Evolutionary conservation across 1,140 invertebrate species (phyloP).

Genomic region (Drosophila elegans): DNA sequence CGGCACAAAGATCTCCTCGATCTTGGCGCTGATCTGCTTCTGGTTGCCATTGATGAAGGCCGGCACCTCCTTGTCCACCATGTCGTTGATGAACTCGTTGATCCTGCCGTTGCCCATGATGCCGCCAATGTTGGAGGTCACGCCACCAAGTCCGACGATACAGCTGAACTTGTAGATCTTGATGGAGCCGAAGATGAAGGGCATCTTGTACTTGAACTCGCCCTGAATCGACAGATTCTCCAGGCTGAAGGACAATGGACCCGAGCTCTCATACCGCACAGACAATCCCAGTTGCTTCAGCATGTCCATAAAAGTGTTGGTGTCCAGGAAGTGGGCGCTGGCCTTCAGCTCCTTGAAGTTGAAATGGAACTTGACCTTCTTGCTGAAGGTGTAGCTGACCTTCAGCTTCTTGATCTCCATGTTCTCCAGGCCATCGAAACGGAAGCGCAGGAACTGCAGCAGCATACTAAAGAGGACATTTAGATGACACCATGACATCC

Average conservation of each 20-base stretch:
- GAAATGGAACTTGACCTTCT: constrained; percentile 76
- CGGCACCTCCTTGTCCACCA: constrained; percentile 68
- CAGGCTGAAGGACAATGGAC: constrained; percentile 65
- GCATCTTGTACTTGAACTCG: constrained; percentile 84
- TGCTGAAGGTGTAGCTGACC: constrained; percentile 79
- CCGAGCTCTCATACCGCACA: constrained; percentile 72
- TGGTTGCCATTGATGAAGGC: constrained; percentile 73
- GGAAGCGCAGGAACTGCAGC: constrained; percentile 77
- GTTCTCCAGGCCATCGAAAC: constrained; percentile 74
- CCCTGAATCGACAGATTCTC: constrained; percentile 70
- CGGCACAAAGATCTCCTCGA: constrained; percentile 64
- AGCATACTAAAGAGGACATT: constrained; percentile 30
- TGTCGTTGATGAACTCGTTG: constrained; percentile 72
- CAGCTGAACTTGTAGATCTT: constrained; percentile 79
- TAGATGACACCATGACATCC: background rate
- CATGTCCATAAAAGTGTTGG: constrained; percentile 67
- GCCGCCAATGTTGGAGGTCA: constrained; percentile 73
- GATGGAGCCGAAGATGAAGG: constrained; percentile 76
- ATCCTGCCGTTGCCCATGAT: constrained; percentile 72
- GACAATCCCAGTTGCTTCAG: constrained; percentile 62
- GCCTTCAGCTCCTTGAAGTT: constrained; percentile 59
- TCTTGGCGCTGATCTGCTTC: constrained; percentile 60
- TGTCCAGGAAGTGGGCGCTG: constrained; percentile 62
- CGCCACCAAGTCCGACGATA: constrained; percentile 60
- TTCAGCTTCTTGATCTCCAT: constrained; percentile 77